Base-by-base conservation (phyloP, 64 coral and sea anemone species). In the Porites lutea region DNA sequence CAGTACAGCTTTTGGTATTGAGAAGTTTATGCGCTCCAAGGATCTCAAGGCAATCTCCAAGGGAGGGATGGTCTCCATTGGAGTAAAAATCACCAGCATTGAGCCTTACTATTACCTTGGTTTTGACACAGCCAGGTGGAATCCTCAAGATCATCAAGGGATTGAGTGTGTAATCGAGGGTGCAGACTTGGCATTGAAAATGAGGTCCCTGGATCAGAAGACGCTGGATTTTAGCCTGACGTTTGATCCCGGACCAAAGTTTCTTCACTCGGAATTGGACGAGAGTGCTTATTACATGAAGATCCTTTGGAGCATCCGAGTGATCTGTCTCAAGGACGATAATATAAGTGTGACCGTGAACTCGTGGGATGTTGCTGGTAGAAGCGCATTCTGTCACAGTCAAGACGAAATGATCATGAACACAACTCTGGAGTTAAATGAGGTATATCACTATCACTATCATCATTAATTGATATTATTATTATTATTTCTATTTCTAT, bases 271-370 rank as follows among this genome's bases (percentile, higher is more conserved):
- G 49, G 96, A 88, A 53, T 48, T 98, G 54, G 93, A 93, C 48
- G 96, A 98, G 8, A 98, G 93, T 63, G 90, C 96, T 19, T 98
- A 98, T 62, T 98, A 95, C 87, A 88, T 73, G 88, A 98, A 98
- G 75, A 93, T 96, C 75, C 77, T 95, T 16, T 98, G 96, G 96
- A 87, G 90, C 13, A 91, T 93, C 13, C 86, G 74, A n/a, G 77
- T 98, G 74, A 79, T 95, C 62, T 98, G 93, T 65, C 79, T 90
- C 65, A 79, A 95, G 84, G 91, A 98, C 75, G 82, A 88, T 66
- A 88, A 89, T 53, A 95, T 87, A 71, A 98, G 80, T 86, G 55
- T 80, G 3, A 77, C 79, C 8, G 53, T 88, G 6, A 88, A 91
- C 23, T 98, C 96, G 18, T 98, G 93, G 96, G 86, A 90, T 87